A percentile compares a stretch with the other conserved stretches of the same genome.
Conservation (phyloP, 1,140 invertebrate genomes). For the Pectinophora gossypiella region DNA sequence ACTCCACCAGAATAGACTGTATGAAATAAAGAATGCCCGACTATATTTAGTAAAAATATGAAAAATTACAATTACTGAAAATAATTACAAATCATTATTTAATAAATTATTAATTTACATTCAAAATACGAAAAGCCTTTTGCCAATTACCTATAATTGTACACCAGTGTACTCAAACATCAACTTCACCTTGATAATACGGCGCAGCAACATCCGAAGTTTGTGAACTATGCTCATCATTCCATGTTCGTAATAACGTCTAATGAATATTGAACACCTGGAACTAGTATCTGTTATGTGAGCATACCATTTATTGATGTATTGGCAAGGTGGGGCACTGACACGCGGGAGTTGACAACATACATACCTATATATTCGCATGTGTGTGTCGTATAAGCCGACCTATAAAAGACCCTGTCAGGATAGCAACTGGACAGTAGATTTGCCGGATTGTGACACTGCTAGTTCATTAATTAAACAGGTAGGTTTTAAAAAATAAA, state of each 20-base stretch:
- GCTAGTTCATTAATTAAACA: constrained; percentile 27
- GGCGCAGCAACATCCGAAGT: constrained; percentile 16
- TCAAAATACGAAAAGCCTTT: too few relatives aligned
- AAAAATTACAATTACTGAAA: too few relatives aligned
- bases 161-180: too few relatives aligned
- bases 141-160: too few relatives aligned
- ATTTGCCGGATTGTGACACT: constrained; percentile 33
- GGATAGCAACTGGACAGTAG: constrained; percentile 25
- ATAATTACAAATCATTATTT: too few relatives aligned
- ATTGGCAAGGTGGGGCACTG: constrained; percentile 31
- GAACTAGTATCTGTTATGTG: constrained; percentile 24
- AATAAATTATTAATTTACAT: too few relatives aligned
- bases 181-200: too few relatives aligned
- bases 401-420: constrained; percentile 58
- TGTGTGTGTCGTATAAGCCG: constrained; percentile 26
- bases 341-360: constrained; percentile 26
- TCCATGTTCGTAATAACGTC: constrained; percentile 35
- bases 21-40: too few relatives aligned
- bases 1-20: too few relatives aligned
- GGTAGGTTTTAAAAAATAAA: constrained; percentile 29
- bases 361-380: constrained; percentile 22
- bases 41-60: too few relatives aligned
- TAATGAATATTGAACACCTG: constrained; percentile 46
- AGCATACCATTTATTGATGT: constrained; percentile 16
- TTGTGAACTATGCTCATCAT: constrained; percentile 29